Base-by-base conservation (phyloP, 1,140 invertebrate genomes). In the Drosophila nebulosa region DNA sequence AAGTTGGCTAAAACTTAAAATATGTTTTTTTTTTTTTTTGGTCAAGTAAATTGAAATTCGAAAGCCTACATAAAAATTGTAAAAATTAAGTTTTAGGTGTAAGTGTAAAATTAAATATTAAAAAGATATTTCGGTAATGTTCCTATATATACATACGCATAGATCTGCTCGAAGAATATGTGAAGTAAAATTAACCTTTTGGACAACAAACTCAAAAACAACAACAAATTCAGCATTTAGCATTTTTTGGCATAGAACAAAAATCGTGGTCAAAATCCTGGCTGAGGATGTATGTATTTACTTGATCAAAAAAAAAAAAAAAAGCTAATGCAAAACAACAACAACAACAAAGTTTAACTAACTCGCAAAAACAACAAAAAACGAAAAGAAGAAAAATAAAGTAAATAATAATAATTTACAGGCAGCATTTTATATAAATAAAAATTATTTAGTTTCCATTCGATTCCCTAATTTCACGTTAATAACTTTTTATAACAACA, bases 41-140 rank as follows among this genome's bases (percentile, higher is more conserved):
- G 32, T 35, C 62, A 9, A n/a, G 51, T 24, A 46, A 64, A 66
- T 73, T 69, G 21, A 53, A 53, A 57, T 57, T 65, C 65, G 53
- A 32, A 56, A 27, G 66, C 78, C 78, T 74, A 60, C n/a, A 62
- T 42, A 39, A 64, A 64, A 64, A 24, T 26, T 52, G 22, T 16
- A 39, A 60, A 66, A 70, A 69, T 60, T 53, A 64, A 36, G 58
- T 70, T 62, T 89, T 90, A 90, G 89, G 69, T 84, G 46, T 90
- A 90, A 90, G 89, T 90, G 84, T 90, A 90, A 90, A 90, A 90
- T 79, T 90, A 83, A 69, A 71, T 71, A 70, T 81, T 78, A 76
- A 88, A 69, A 46, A 10, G 24, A 63, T 83, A 89, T 90, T 90
- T 90, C 89, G 89, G 89, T 90, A 90, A 90, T 90, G 89, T 90